Evolutionary conservation across 1,140 invertebrate genomes (phyloP), one percentile per base, ranked within the genome.

Genomic region (Latrodectus geometricus): DNA sequence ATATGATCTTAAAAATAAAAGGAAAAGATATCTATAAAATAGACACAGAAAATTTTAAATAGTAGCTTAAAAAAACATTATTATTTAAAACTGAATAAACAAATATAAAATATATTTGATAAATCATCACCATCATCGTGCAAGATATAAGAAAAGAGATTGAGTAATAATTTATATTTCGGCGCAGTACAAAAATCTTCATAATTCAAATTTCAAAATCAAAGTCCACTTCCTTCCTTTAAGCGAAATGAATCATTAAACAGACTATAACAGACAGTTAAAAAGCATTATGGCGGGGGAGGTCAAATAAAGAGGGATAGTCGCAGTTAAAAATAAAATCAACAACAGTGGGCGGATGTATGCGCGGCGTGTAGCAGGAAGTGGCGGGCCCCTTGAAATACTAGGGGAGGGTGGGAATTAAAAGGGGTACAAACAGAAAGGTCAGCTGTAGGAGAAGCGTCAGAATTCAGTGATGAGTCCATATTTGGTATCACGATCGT

Each of bases 401-500:
- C 21, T 8, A 73, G 70, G 74, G 52, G 11, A 52, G 74, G 74
- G 15, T 49, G 35, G 14, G 50, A 9, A 15, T 8, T 76, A 52
- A 76, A 61, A 76, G 21, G 21, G 21, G 17, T 21, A 69, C 66
- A 69, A 17, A n/a, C 12, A 17, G 21, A 20, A n/a, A 76, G 54
- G 74, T 49, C 54, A 49, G 54, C 23, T 76, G 74, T 76, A 52
- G 74, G 54, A 61, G 74, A 76, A 52, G 54, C 17, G 35, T 35
- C 35, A 35, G 54, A 54, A 75, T 54, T 76, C 74, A 76, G 50
- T 52, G 54, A 52, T 20, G 54, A 54, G 74, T 54, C 74, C 74
- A 76, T 76, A 76, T 76, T 76, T 76, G 74, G 74, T 52, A 48
- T 76, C 0, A 61, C 74, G 74, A 54, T 76, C 23, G 54, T 76